Evolutionary conservation across 2,113 vertebrate genomes (phyloP), one percentile per base, ranked within the genome.

Genomic region (Vimba vimba): DNA sequence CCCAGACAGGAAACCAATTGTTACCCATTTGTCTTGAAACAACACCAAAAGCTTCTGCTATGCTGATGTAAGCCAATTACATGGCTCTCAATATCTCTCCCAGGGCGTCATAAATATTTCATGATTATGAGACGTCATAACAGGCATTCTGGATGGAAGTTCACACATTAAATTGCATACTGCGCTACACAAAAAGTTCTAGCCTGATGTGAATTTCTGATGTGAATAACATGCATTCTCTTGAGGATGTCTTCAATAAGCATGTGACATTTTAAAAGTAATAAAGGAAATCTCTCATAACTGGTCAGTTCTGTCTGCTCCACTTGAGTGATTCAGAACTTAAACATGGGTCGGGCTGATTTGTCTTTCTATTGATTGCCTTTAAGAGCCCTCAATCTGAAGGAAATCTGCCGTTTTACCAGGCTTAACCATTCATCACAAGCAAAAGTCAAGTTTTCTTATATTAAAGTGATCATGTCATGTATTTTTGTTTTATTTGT

Each of bases 11-110:
- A n/a, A 83, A 69, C 27, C 27, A 69, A 73, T 43, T 83, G 64
- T 39, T 50, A 57, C 47, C 68, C 81, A 71, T 73, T 83, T 73
- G 50, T 73, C 27, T 39, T 43, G 33, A 73, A 83, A 73, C 81
- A 52, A 43, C 27, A 71, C 17, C 47, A 25, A 57, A 30, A 71
- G 66, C 30, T 83, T 82, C 17, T 30, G 62, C 11, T 27, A 68
- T 50, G 66, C 66, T 59, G 81, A 39, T 83, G 68, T 83, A 83
- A 83, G 50, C 64, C 81, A 83, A 57, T 83, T 83, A 59, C 66
- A 39, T 25, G 25, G 45, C 50, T 83, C 81, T 57, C 50, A 15
- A 23, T 73, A 73, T 71, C 66, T 83, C 81, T 83, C 68, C 47
- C 25, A 52, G 47, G 81, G 66, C 33, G 1, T 55, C 81, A 73